Evolutionary conservation across 2,113 vertebrate genomes (phyloP), one percentile per base, ranked within the genome.

Genomic region (Danionella cerebrum): DNA sequence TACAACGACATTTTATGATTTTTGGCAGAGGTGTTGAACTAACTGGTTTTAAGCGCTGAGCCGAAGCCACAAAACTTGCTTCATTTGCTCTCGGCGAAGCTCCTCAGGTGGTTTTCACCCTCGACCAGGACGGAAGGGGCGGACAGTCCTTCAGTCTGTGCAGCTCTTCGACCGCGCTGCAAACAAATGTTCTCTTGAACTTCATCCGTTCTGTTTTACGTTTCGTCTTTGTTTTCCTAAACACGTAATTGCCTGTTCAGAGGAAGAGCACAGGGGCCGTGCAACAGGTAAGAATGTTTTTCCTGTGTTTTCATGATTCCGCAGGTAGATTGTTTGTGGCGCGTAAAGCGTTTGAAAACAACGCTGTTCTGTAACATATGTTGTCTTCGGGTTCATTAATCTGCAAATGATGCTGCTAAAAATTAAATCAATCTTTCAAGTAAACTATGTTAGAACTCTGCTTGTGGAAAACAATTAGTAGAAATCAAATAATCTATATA

Each of bases 211-310:
- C 44, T 44, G 59, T 44, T 48, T 47, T 63, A 11, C 4, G 27
- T 14, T 24, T 45, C 29, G 36, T 16, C 29, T 35, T 1, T 48
- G 14, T 11, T 5, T 48, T 41, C 14, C 33, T 6, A 10, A 12
- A 59, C 58, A 5, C 14, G 9, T 33, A 24, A 48, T 14, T 7
- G 24, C 19, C 27, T 5, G 6, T 44, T 45, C 25, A 12, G 19
- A 41, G 12, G 14, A 35, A 31, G 59, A 18, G 36, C 12, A 36
- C 11, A 21, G 11, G 16, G 16, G 6, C 25, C 44, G 14, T 2
- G 3, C 29, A 36, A 5, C 60, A 48, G 60, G 60, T 64, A 64
- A 64, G 60, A 4, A 29, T 31, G 58, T 24, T 64, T 48, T 24
- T 19, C 9, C 45, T 6, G 44, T n/a, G 25, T 27, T 48, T n/a